phyloP scores from a whole-genome alignment of 2,797 vertebrate genomes.

The Melanotaenia nigrans region DNA sequence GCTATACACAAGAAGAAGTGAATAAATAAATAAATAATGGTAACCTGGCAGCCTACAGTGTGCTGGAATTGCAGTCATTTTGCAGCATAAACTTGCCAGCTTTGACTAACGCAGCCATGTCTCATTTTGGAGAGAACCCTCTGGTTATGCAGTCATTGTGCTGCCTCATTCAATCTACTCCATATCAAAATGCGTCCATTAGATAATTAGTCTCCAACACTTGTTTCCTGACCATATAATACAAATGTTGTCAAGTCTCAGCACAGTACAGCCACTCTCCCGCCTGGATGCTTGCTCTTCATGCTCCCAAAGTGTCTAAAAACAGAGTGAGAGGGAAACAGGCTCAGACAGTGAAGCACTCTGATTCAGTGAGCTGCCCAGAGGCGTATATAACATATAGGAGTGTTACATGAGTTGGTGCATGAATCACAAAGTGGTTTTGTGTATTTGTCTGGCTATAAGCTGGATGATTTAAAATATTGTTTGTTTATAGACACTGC shows the following conservation, averaged over 20 bases:
- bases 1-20: slow-evolving; percentile 13
- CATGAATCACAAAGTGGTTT: slow-evolving; percentile 68
- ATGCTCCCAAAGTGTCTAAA: slow-evolving; percentile 81
- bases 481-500: slow-evolving; percentile 13
- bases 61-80: slow-evolving; percentile 41
- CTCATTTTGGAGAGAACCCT: slow-evolving; percentile 52
- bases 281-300: slow-evolving; percentile 77
- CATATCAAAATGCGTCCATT: slow-evolving; percentile 54
- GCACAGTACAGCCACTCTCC: slow-evolving; percentile 69
- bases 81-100: slow-evolving; percentile 20
- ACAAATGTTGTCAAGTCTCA: slow-evolving; percentile 49
- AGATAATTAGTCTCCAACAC: slow-evolving; percentile 44
- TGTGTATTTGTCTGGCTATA: slow-evolving; percentile 37
- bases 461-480: slow-evolving; percentile 29
- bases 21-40: slow-evolving; percentile 20
- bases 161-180: slow-evolving; percentile 34
- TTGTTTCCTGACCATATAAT: slow-evolving; percentile 49
- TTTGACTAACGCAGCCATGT: slow-evolving; percentile 52
- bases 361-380: slow-evolving; percentile 45
- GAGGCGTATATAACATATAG: slow-evolving; percentile 59
- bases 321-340: slow-evolving; percentile 65
- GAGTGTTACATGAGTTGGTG: slow-evolving; percentile 44
- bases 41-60: slow-evolving; percentile 27
- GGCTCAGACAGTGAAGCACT: slow-evolving; percentile 52
- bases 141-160: slow-evolving; percentile 59